phyloP scores from a whole-genome alignment of 2,113 vertebrate species.

The Burhinus oedicnemus region DNA sequence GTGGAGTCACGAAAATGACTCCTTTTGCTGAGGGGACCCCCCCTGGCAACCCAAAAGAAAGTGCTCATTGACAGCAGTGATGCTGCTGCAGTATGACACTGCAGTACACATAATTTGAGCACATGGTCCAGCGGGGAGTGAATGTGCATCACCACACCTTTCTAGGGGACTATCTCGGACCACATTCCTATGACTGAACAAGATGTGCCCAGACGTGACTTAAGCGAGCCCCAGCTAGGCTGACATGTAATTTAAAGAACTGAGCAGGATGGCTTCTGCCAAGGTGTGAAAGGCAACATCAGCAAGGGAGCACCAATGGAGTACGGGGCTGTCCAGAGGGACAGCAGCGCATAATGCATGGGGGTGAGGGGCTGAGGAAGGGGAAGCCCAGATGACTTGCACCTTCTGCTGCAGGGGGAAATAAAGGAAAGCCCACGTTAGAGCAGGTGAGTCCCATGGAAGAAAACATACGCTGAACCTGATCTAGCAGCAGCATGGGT shows the following conservation, averaged over 20 bases:
- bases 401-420: background rate
- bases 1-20: background rate
- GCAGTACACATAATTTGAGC: background rate
- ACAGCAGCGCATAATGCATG: background rate
- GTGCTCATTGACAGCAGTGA: fast-evolving
- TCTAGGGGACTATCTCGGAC: background rate
- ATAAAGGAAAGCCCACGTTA: background rate
- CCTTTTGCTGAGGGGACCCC: background rate
- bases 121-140: background rate
- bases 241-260: background rate
- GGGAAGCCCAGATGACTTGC: background rate
- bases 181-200: background rate
- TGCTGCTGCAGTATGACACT: background rate
- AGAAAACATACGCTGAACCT: background rate
- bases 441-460: background rate
- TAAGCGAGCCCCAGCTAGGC: background rate
- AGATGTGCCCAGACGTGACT: background rate
- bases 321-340: background rate
- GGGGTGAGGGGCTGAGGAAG: background rate
- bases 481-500: background rate
- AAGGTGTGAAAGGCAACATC: background rate
- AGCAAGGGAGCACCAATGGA: background rate
- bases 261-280: background rate
- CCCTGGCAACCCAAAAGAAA: background rate
- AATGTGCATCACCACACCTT: background rate